A percentile compares a stretch with the other conserved stretches of the same genome.
phyloP scores from a whole-genome alignment of 2,797 vertebrate species.

The Acanthurus tractus region DNA sequence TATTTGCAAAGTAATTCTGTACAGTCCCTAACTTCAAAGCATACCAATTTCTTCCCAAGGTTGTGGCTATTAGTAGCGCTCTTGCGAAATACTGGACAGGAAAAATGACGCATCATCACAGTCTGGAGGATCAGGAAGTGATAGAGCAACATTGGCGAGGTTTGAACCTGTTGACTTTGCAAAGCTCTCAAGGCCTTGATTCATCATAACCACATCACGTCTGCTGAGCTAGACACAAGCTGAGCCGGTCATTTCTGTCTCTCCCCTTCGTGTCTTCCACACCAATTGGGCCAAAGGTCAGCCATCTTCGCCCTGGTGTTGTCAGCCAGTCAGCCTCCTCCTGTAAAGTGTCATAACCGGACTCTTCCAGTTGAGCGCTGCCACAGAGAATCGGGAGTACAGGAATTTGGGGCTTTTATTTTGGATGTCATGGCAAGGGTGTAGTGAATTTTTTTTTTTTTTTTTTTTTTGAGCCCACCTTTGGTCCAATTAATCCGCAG shows the following conservation, averaged over 20 bases:
- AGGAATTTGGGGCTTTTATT: constrained; percentile 30
- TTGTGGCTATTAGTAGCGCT: not conserved
- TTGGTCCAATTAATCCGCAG: constrained; percentile 72
- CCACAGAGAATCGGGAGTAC: not conserved
- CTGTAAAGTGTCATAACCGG: constrained; percentile 33
- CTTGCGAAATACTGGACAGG: not conserved
- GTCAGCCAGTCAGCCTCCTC: not conserved
- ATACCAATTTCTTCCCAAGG: not conserved
- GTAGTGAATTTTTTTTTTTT: constrained; percentile 9
- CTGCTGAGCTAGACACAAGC: constrained; percentile 39
- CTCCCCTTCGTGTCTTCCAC: constrained; percentile 3
- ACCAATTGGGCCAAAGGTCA: constrained; percentile 35
- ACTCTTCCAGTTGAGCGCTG: constrained; percentile 27
- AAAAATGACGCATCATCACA: constrained; percentile 1
- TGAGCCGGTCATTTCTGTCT: constrained; percentile 2
- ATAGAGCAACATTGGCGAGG: not conserved
- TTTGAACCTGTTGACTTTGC: constrained; percentile 60
- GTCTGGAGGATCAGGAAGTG: constrained; percentile 41
- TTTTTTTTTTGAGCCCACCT: constrained; percentile 68
- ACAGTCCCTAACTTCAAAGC: not conserved
- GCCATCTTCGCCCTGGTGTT: not conserved
- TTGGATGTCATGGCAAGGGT: constrained; percentile 40
- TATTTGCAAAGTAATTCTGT: not conserved
- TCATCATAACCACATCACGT: constrained; percentile 28
- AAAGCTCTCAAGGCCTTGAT: not conserved